phyloP scores from a whole-genome alignment of 2,797 vertebrate species.

The Ptychobarbus kaznakovi region DNA sequence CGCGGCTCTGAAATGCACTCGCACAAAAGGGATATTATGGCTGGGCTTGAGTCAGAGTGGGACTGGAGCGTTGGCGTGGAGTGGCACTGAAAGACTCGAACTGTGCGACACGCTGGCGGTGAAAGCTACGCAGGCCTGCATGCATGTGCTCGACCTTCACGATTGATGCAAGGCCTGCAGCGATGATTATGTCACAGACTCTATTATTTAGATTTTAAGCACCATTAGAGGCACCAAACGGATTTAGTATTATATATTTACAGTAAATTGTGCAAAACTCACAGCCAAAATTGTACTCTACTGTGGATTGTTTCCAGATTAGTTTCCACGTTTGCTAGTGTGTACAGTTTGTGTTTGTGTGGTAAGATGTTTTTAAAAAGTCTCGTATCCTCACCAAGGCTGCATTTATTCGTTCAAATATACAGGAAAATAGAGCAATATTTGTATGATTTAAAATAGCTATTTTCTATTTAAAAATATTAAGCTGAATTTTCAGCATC shows the following conservation, averaged over 20 bases:
- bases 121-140: conserved; percentile 42
- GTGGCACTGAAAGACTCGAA: conserved; percentile 66
- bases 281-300: neutral
- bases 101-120: conserved; percentile 61
- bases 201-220: neutral
- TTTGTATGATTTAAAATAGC: neutral
- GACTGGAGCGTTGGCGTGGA: conserved; percentile 43
- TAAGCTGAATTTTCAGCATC: neutral
- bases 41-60: conserved; percentile 49
- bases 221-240: neutral
- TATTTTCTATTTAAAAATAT: neutral
- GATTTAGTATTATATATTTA: neutral
- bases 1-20: conserved; percentile 65
- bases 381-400: neutral
- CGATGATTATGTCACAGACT: conserved; percentile 4
- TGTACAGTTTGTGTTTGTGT: neutral
- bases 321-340: neutral
- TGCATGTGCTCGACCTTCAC: neutral
- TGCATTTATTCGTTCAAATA: neutral
- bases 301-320: neutral
- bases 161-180: conserved; percentile 1
- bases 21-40: conserved; percentile 78
- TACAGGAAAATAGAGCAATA: neutral
- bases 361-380: neutral
- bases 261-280: neutral